Evolutionary conservation across 2,797 vertebrate species (phyloP).

Genomic region (Parambassis ranga): DNA sequence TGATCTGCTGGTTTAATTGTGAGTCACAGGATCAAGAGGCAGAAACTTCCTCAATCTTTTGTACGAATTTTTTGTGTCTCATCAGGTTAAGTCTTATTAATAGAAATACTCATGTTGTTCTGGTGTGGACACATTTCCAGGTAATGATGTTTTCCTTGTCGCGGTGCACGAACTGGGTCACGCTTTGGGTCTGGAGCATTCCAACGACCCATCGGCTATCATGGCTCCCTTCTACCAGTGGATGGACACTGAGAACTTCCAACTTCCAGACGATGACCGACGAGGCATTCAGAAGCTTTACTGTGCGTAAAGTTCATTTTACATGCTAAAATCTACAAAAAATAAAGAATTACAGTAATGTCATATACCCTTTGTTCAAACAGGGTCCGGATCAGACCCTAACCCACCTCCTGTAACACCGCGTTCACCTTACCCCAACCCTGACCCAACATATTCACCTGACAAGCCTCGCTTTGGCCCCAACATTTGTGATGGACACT

Average conservation of each 20-base stretch:
- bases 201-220: slow-evolving; percentile 90
- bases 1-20: not conserved
- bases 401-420: slow-evolving; percentile 71
- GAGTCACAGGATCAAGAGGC: slow-evolving; percentile 33
- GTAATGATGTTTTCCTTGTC: slow-evolving; percentile 91
- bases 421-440: slow-evolving; percentile 48
- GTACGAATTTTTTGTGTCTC: not conserved
- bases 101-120: not conserved
- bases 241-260: slow-evolving; percentile 93
- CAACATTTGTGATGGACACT: slow-evolving; percentile 90
- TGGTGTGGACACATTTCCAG: slow-evolving; percentile 64
- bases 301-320: slow-evolving; percentile 66
- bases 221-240: slow-evolving; percentile 97
- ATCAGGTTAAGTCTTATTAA: not conserved
- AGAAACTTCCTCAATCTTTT: not conserved
- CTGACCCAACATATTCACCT: slow-evolving; percentile 66
- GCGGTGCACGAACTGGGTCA: slow-evolving; percentile 92
- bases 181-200: slow-evolving; percentile 91
- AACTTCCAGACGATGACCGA: slow-evolving; percentile 88
- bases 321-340: not conserved
- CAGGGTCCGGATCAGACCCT: slow-evolving; percentile 71
- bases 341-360: not conserved
- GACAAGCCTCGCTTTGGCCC: slow-evolving; percentile 81
- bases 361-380: not conserved
- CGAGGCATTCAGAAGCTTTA: slow-evolving; percentile 91